Base-by-base conservation (phyloP, 2,113 vertebrate genomes). In the Limanda limanda region DNA sequence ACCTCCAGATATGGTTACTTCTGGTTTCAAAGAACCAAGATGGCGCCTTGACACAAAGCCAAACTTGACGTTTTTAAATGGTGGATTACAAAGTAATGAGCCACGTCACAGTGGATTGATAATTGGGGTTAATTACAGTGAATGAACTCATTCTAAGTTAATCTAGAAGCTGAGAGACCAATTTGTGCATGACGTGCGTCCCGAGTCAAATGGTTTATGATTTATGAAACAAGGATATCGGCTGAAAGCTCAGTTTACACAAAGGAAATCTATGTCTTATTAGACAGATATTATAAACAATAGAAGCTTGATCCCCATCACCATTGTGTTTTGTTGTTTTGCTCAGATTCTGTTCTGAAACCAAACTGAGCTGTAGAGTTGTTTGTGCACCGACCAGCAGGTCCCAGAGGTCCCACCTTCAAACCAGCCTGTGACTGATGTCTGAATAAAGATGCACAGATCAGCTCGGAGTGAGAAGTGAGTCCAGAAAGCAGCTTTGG, bases 401-500 rank as follows among this genome's bases (percentile, higher is more conserved):
- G 40, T 42, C 40, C 40, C 40, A 42, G 42, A 42, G 52, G 45
- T 48, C 15, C 0, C 15, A 42, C 21, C 12, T 51, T 64, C 14
- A 60, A 37, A 68, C 42, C 61, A 40, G 25, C 9, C 23, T 61
- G 25, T n/a, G 23, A 24, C 1, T n/a, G 35, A 71, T 45, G 27
- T 71, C 54, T 68, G 13, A 18, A 25, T 45, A 23, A 52, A 31
- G 9, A 37, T 12, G 31, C 27, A 42, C 7, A 58, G 23, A 40
- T 66, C 59, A 68, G 12, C 37, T 61, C n/a, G 13, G 55, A 70
- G 45, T 51, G 35, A 63, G 14, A 40, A 65, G 13, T 25, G 35
- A 24, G 21, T 54, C 35, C n/a, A 25, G 37, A 40, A 8, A 45
- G 3, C 3, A 21, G 35, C 47, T 58, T 57, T 74, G 6, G 35